Conservation (phyloP, 2,113 vertebrate genomes). For the Synchiropus splendidus region DNA sequence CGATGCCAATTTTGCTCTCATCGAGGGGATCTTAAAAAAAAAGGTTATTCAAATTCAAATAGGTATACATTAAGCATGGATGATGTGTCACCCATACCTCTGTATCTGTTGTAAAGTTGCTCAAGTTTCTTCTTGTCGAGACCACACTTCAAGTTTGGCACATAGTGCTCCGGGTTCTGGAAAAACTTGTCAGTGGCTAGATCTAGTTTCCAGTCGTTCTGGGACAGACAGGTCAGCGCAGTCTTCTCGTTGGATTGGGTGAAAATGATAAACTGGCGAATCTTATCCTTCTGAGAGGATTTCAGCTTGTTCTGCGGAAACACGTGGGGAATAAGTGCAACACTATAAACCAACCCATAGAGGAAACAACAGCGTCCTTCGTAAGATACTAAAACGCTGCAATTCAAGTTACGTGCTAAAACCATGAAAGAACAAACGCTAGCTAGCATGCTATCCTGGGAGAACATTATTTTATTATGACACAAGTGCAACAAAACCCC, state of each 20-base stretch:
- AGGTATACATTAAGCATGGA: neutral
- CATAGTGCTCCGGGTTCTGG: constrained; percentile 93
- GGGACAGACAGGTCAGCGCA: constrained; percentile 89
- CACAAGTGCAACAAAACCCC: too few relatives aligned
- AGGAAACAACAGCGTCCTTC: neutral
- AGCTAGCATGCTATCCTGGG: constrained; percentile 13
- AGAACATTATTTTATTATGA: constrained; percentile 1
- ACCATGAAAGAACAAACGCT: neutral
- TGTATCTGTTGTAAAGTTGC: constrained; percentile 93
- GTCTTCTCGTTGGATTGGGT: constrained; percentile 97
- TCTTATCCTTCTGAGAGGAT: constrained; percentile 99
- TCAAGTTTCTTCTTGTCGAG: constrained; percentile 94
- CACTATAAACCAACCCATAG: neutral
- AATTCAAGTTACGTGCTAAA: too few relatives aligned
- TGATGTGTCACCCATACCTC: constrained; percentile 64
- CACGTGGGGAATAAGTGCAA: neutral
- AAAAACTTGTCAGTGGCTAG: constrained; percentile 98
- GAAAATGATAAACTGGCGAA: constrained; percentile 99
- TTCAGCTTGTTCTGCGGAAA: constrained; percentile 95
- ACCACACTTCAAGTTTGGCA: constrained; percentile 83
- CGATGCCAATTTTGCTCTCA: constrained; percentile 92
- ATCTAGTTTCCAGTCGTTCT: constrained; percentile 99
- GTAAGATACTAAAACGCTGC: neutral
- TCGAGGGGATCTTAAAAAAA: constrained; percentile 80
- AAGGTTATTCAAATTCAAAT: neutral